Evolutionary conservation across 2,113 vertebrate genomes (phyloP).

Genomic region (Anthoscopus minutus): DNA sequence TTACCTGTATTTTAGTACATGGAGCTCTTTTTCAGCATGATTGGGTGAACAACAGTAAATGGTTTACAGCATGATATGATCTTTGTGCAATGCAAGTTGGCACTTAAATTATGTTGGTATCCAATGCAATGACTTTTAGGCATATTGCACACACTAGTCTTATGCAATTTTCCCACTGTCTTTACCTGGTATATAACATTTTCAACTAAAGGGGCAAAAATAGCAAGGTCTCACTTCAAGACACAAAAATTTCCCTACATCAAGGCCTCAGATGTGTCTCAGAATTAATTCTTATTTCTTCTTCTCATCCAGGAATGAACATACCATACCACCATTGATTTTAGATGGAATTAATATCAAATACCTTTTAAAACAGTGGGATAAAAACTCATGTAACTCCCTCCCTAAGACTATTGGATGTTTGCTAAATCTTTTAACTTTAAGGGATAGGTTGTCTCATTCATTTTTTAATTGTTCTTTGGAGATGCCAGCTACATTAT

Average conservation of each 20-base stretch:
- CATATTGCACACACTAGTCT: not conserved
- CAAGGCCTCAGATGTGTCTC: not conserved
- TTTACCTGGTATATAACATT: not conserved
- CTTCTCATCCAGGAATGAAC: not conserved
- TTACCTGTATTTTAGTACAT: not conserved
- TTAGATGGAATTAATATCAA: not conserved
- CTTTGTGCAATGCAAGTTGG: not conserved
- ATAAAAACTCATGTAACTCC: rapidly evolving
- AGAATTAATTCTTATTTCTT: not conserved
- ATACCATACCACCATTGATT: not conserved
- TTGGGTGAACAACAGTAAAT: not conserved
- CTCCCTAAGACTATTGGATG: not conserved
- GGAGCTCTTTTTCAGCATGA: not conserved
- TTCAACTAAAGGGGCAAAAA: not conserved
- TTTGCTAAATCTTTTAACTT: not conserved
- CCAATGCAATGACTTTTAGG: not conserved
- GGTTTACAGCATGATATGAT: not conserved
- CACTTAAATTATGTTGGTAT: not conserved
- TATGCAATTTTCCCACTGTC: not conserved
- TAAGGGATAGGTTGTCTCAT: not conserved
- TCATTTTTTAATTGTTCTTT: not conserved
- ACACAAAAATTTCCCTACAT: not conserved
- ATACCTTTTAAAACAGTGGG: not conserved
- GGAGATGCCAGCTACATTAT: not conserved
- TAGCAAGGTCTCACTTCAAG: not conserved